phyloP scores from a whole-genome alignment of 2,888 invertebrate species.

The Meteorus cinctellus region DNA sequence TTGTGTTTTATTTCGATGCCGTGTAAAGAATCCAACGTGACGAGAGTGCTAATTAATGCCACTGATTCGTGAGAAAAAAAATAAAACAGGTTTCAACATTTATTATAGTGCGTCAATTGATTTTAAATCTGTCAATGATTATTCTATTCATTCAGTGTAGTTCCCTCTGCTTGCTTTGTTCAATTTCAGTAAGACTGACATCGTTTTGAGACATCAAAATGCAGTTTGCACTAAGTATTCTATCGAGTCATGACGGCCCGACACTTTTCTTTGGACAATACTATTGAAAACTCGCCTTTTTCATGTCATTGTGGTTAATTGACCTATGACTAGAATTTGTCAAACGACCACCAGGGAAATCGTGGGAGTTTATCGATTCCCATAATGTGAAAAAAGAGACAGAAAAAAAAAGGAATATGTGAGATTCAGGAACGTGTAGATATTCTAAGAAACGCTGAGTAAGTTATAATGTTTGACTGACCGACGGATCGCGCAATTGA shows the following conservation, averaged over 20 bases:
- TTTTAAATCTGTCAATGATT: not conserved
- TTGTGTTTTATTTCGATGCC: not conserved
- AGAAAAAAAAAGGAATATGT: not conserved
- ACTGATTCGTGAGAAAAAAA: constrained; percentile 57
- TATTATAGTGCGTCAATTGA: not conserved
- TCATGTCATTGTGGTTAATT: constrained; percentile 22
- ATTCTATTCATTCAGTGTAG: not conserved
- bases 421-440: constrained; percentile 10
- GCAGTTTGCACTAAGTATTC: not conserved
- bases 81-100: not conserved
- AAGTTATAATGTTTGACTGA: constrained; percentile 13
- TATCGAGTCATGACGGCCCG: not conserved
- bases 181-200: not conserved
- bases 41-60: constrained; percentile 42
- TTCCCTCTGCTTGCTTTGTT: not conserved
- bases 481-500: constrained; percentile 47
- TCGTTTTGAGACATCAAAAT: not conserved
- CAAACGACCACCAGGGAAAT: constrained; percentile 15
- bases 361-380: constrained; percentile 23
- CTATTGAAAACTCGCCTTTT: constrained; percentile 13
- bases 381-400: not conserved
- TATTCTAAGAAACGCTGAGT: constrained; percentile 21
- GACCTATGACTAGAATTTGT: constrained; percentile 25
- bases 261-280: not conserved
- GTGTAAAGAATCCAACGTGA: constrained; percentile 55